phyloP scores from a whole-genome alignment of 2,797 vertebrate genomes.

The Erithacus rubecula region DNA sequence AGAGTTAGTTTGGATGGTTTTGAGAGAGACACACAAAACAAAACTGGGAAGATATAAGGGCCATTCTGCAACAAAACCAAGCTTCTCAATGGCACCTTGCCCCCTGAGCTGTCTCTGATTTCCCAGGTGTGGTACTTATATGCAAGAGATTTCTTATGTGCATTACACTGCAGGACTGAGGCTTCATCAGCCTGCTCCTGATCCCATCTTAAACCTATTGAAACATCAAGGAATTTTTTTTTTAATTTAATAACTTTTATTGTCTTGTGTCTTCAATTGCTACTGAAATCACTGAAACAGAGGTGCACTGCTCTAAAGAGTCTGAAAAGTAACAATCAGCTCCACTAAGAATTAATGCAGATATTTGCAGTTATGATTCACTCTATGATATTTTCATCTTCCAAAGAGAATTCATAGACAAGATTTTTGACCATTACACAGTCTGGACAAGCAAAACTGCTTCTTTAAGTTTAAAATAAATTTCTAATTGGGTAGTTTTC shows the following conservation, averaged over 20 bases:
- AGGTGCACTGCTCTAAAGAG: neutral
- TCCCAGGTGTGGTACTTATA: fast-evolving
- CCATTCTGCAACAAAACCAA: neutral
- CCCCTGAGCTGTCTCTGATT: neutral
- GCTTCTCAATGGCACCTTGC: fast-evolving
- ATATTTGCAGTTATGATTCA: neutral
- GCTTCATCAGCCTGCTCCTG: neutral
- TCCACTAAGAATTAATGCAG: neutral
- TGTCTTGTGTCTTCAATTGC: neutral
- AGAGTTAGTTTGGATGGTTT: neutral
- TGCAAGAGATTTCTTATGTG: neutral
- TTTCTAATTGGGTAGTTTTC: neutral
- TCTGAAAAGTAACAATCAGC: neutral
- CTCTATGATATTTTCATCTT: neutral
- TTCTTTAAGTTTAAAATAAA: neutral
- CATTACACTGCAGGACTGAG: neutral
- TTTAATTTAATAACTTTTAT: neutral
- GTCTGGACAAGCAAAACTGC: neutral
- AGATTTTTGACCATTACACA: neutral
- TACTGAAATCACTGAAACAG: neutral
- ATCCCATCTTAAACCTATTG: neutral
- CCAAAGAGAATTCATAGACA: neutral
- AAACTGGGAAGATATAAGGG: neutral
- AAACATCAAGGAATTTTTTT: neutral
- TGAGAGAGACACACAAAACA: neutral